These are phyloP conservation scores for Geotria australis DNA, from an alignment of 2,797 vertebrate species.

Conservation along the genomic window DNA sequence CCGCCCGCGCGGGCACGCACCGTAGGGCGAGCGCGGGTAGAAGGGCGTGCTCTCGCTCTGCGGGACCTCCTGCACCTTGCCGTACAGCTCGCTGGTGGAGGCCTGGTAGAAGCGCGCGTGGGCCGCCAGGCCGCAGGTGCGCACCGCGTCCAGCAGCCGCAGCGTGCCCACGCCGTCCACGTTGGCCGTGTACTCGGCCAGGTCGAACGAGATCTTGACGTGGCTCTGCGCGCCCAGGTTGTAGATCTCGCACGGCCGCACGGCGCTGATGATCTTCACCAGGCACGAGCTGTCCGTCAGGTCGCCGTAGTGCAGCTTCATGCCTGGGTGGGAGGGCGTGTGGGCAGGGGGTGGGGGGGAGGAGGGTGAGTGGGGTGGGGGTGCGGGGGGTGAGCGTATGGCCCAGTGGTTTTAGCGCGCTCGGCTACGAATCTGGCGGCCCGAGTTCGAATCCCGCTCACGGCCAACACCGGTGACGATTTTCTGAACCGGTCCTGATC, in stretches of 20 bases:
- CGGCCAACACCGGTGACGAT: too few relatives aligned
- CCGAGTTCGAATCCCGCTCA: too few relatives aligned
- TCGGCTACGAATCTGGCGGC: too few relatives aligned
- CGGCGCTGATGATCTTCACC: slow-evolving; percentile 88
- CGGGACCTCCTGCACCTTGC: slow-evolving; percentile 91
- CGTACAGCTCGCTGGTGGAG: slow-evolving; percentile 82
- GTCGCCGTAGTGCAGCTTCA: slow-evolving; percentile 90
- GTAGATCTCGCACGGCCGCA: slow-evolving; percentile 79
- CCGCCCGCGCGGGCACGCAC: slow-evolving; percentile 11
- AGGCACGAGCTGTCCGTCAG: slow-evolving; percentile 92
- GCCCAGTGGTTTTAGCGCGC: too few relatives aligned
- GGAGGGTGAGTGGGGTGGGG: too few relatives aligned
- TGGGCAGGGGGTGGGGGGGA: too few relatives aligned
- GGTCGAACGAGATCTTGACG: slow-evolving; percentile 90
- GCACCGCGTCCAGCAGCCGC: slow-evolving; percentile 60
- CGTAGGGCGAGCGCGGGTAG: slow-evolving; percentile 83
- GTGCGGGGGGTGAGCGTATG: too few relatives aligned
- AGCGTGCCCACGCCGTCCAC: slow-evolving; percentile 80
- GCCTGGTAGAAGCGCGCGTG: slow-evolving; percentile 84
- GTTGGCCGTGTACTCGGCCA: slow-evolving; percentile 86
- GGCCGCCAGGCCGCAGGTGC: slow-evolving; percentile 66
- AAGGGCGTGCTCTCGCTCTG: slow-evolving; percentile 90
- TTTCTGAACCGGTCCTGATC: too few relatives aligned
- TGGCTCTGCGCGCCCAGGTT: slow-evolving; percentile 97
- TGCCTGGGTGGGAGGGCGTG: slow-evolving; percentile 19